A percentile compares a stretch with the other conserved stretches of the same genome.
These are phyloP conservation scores for Cancer borealis DNA, from an alignment of 2,888 invertebrate species.

Conservation along the genomic window DNA sequence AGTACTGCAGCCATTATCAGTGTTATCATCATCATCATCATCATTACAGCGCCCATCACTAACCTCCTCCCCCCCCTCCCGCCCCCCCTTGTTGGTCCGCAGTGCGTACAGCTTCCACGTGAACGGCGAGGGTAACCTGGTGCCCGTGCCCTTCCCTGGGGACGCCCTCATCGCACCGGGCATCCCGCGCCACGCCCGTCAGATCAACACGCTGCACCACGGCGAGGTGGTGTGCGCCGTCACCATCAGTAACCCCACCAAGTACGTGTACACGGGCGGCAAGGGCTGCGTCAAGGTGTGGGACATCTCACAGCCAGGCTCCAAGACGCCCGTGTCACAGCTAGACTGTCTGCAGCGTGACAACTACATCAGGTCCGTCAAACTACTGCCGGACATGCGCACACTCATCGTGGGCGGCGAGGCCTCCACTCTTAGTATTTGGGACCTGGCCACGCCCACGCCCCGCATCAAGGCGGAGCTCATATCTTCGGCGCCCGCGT, in stretches of 20 bases:
- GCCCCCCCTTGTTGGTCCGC: slow-evolving; percentile 78
- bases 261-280: slow-evolving; percentile 98
- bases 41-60: neutral
- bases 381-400: slow-evolving; percentile 94
- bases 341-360: slow-evolving; percentile 96
- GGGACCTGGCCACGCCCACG: slow-evolving; percentile 95
- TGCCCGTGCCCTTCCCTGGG: slow-evolving; percentile 95
- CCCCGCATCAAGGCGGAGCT: slow-evolving; percentile 95
- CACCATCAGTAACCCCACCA: slow-evolving; percentile 92
- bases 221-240: slow-evolving; percentile 99
- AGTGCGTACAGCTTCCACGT: slow-evolving; percentile 97
- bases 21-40: neutral
- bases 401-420: slow-evolving; percentile 98
- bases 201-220: slow-evolving; percentile 93
- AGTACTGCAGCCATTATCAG: no score
- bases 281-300: slow-evolving; percentile 97
- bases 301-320: slow-evolving; percentile 85
- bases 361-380: slow-evolving; percentile 97
- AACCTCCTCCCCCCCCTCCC: neutral
- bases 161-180: slow-evolving; percentile 96
- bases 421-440: slow-evolving; percentile 95
- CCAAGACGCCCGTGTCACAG: slow-evolving; percentile 92
- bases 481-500: slow-evolving; percentile 95
- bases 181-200: slow-evolving; percentile 93
- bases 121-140: slow-evolving; percentile 91